Percentiles rank a stretch among this genome's conserved stretches.
Conservation (phyloP, 2,888 invertebrate genomes). For the Scaptomyza cyrtandrae region DNA sequence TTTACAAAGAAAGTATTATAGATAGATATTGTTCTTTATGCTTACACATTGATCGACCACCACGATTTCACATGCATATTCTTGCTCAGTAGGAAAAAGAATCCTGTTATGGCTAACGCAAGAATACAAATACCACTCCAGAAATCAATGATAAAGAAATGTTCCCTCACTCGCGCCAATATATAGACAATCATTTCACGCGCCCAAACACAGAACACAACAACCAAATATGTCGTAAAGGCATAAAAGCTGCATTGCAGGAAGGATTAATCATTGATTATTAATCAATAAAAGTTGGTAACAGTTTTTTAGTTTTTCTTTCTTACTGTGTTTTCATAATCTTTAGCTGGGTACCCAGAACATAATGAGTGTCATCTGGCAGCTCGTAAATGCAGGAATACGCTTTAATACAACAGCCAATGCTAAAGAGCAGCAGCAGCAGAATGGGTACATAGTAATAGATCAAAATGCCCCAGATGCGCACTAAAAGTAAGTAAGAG, state of each 20-base stretch:
- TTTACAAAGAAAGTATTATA: too few relatives aligned
- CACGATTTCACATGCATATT: slow-evolving; percentile 73
- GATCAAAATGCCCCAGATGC: slow-evolving; percentile 77
- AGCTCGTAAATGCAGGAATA: slow-evolving; percentile 70
- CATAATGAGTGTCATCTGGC: slow-evolving; percentile 61
- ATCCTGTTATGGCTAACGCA: slow-evolving; percentile 71
- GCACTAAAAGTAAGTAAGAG: slow-evolving; percentile 53
- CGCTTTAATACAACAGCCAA: slow-evolving; percentile 66
- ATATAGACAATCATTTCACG: slow-evolving; percentile 79
- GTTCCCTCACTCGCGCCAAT: slow-evolving; percentile 67
- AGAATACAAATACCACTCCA: slow-evolving; percentile 79
- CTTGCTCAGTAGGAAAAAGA: slow-evolving; percentile 73
- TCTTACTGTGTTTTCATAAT: slow-evolving; percentile 74
- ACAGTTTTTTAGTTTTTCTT: neutral
- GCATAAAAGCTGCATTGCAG: slow-evolving; percentile 64
- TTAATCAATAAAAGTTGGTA: neutral
- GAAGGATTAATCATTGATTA: neutral
- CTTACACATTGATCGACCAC: slow-evolving; percentile 80
- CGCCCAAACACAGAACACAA: slow-evolving; percentile 71
- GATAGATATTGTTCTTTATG: neutral
- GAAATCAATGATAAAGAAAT: slow-evolving; percentile 79
- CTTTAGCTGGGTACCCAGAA: slow-evolving; percentile 68
- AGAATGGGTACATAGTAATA: slow-evolving; percentile 75
- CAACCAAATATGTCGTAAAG: slow-evolving; percentile 70
- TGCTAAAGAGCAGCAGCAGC: slow-evolving; percentile 62